phyloP scores from a whole-genome alignment of 2,113 vertebrate genomes.

The Gymnocephalus cernua region DNA sequence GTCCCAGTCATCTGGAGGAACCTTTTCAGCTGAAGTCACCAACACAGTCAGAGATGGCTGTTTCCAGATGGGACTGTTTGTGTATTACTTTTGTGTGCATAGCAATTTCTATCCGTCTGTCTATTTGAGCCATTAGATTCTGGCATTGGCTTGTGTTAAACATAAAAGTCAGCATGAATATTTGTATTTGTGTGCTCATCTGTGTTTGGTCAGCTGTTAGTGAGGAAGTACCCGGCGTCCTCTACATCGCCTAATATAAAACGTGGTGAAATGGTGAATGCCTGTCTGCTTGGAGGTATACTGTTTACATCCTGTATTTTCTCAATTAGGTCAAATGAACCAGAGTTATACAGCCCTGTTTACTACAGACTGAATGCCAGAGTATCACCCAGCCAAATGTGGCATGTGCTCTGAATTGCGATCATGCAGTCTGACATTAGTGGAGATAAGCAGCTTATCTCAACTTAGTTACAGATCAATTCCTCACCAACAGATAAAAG shows the following conservation, averaged over 20 bases:
- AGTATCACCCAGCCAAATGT: slow-evolving; percentile 18
- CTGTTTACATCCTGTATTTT: slow-evolving; percentile 44
- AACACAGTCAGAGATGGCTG: not conserved
- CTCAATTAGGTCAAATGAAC: slow-evolving; percentile 18
- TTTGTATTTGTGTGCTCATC: slow-evolving; percentile 29
- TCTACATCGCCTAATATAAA: slow-evolving; percentile 40
- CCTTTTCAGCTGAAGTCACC: not conserved
- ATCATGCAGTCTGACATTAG: slow-evolving; percentile 49
- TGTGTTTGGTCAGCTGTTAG: slow-evolving; percentile 54
- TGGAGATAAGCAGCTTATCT: slow-evolving; percentile 55
- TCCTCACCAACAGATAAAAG: slow-evolving; percentile 12
- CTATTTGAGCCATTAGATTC: slow-evolving; percentile 37
- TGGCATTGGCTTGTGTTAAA: slow-evolving; percentile 35
- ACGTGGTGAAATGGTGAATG: slow-evolving; percentile 23
- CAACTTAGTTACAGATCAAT: slow-evolving; percentile 27
- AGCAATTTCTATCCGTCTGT: slow-evolving; percentile 40
- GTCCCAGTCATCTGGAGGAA: not conserved
- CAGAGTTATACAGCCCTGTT: not conserved
- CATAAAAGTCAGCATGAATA: slow-evolving; percentile 46
- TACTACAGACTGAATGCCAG: slow-evolving; percentile 17
- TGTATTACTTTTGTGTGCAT: slow-evolving; percentile 9
- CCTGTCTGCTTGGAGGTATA: not conserved
- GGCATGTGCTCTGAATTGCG: slow-evolving; percentile 28
- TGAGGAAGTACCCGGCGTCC: slow-evolving; percentile 18
- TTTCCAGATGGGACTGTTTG: slow-evolving; percentile 3